phyloP scores from a whole-genome alignment of 2,113 vertebrate species.

The Callocephalon fimbriatum region DNA sequence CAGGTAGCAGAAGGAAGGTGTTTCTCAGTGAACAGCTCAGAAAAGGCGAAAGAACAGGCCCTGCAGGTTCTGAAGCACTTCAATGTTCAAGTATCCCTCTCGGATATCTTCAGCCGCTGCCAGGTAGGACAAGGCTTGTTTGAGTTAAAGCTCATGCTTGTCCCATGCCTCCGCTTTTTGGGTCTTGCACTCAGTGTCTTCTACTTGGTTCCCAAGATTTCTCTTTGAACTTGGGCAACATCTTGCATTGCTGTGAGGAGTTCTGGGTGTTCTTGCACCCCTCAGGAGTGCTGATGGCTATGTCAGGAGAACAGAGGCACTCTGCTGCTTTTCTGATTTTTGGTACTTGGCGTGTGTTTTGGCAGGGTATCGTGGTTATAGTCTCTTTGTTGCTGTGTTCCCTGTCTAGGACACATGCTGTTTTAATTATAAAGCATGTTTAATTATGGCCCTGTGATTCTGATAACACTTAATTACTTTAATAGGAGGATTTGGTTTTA shows the following conservation, averaged over 20 bases:
- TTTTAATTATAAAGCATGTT: slow-evolving; percentile 32
- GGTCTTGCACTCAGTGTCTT: not conserved
- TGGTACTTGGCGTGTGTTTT: not conserved
- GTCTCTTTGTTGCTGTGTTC: slow-evolving; percentile 22
- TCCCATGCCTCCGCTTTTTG: not conserved
- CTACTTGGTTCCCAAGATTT: not conserved
- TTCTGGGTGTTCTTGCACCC: not conserved
- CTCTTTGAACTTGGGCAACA: not conserved
- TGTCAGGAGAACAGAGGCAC: not conserved
- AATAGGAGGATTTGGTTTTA: slow-evolving; percentile 12
- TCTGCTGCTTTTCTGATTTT: not conserved
- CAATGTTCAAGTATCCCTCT: slow-evolving; percentile 74
- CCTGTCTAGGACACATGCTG: slow-evolving; percentile 31
- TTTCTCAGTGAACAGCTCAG: slow-evolving; percentile 83
- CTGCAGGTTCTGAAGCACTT: slow-evolving; percentile 84
- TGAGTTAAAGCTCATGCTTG: not conserved
- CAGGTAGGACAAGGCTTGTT: slow-evolving; percentile 76
- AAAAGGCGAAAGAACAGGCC: slow-evolving; percentile 86
- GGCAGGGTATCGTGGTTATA: not conserved
- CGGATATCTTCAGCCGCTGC: slow-evolving; percentile 89
- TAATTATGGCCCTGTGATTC: slow-evolving; percentile 46
- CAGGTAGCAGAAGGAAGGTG: slow-evolving; percentile 89
- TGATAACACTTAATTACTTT: slow-evolving; percentile 61
- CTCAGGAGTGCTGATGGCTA: not conserved
- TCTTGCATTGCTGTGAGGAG: not conserved